These are phyloP conservation scores for Oryctolagus cuniculus DNA, from an alignment of 2,113 vertebrate species.

Conservation along the genomic window mOryCun1.1 NC_091448.1:12954001-12954500, in stretches of 20 bases:
- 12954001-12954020: not conserved
- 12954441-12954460: not conserved
- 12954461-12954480: not conserved
- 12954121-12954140: not conserved
- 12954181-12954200: rapidly evolving
- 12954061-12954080: not conserved
- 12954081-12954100: not conserved
- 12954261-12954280: too few relatives aligned
- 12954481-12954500: not conserved
- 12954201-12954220: not conserved
- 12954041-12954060: not conserved
- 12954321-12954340: rapidly evolving
- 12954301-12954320: not conserved
- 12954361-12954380: too few relatives aligned
- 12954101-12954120: not conserved
- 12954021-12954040: too few relatives aligned
- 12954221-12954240: rapidly evolving
- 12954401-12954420: not conserved
- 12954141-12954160: rapidly evolving
- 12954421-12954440: not conserved
- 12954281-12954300: not conserved
- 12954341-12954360: not conserved
- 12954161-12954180: rapidly evolving
- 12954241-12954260: rapidly evolving
- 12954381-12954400: not conserved